Evolutionary conservation across 1,140 invertebrate genomes (phyloP).

Genomic region (Caerostris darwini): DNA sequence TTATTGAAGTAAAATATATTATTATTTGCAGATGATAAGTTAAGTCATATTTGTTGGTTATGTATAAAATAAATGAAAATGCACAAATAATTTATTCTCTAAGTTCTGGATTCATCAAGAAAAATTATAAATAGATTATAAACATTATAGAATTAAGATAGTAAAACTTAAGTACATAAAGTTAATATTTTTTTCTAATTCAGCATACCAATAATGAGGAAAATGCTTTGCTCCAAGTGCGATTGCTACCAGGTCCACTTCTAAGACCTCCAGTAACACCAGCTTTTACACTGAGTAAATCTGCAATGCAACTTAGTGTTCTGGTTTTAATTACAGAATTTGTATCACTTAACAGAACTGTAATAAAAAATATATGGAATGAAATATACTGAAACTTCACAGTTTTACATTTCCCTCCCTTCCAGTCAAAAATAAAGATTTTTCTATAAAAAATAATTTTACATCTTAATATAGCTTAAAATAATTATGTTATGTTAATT

Average conservation of each 20-base stretch:
- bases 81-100: too few species aligned
- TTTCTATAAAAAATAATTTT: too few species aligned
- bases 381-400: too few species aligned
- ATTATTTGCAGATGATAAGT: too few species aligned
- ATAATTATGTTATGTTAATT: too few species aligned
- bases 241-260: constrained; percentile 84
- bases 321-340: constrained; percentile 81
- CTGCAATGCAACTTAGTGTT: constrained; percentile 82
- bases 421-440: too few species aligned
- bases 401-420: too few species aligned
- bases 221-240: constrained; percentile 82
- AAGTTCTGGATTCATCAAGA: too few species aligned
- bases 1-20: too few species aligned
- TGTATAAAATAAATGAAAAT: too few species aligned
- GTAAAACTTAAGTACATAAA: constrained; percentile 36
- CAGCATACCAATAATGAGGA: constrained; percentile 81
- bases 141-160: neutral
- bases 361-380: neutral
- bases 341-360: constrained; percentile 52
- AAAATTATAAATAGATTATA: neutral
- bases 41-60: too few species aligned
- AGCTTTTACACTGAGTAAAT: constrained; percentile 83
- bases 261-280: constrained; percentile 82
- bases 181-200: neutral
- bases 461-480: too few species aligned